Base-by-base conservation (phyloP, 35 echinoderm and acorn worm species). In the Heliocidaris erythrogramma region DNA sequence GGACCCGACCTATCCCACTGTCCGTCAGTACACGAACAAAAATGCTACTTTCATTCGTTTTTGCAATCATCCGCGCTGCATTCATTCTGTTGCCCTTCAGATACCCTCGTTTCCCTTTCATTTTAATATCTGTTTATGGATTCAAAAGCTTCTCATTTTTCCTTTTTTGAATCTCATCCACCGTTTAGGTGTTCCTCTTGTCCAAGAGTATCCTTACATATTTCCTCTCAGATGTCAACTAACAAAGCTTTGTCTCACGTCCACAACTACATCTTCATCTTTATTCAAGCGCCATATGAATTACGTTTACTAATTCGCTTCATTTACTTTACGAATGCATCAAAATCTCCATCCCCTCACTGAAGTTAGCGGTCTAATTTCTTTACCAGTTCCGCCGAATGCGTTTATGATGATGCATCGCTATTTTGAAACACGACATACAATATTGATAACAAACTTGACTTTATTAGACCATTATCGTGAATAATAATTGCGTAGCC, bases 301-400 rank as follows among this genome's bases (percentile, higher is more conserved):
- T 78, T 78, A 78, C 65, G 65, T 78, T 78, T 78, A 78, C 65
- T 78, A 78, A 78, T n/a, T 17, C 65, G 65, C 21, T 24, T 78
- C 65, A 78, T 78, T 78, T 78, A 78, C 65, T n/a, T 78, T 78
- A 78, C 65, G 65, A 27, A 78, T n/a, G 65, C 65, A 21, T 27
- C 17, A n/a, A 42, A 78, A 78, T 21, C 65, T 78, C 65, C 65
- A n/a, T n/a, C 21, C 65, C 0, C 65, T 27, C 7, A 78, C 65
- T 78, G 21, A n/a, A 78, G 65, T 78, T 78, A 78, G 65, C 65
- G 65, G 65, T 78, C 27, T 78, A 78, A 78, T 78, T 78, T 78
- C 65, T 78, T 27, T 78, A 78, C 65, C 65, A 78, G 65, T 78
- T 78, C 65, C 65, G 65, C 65, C 65, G 27, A 78, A 78, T 78